phyloP scores from a whole-genome alignment of 2,797 vertebrate species.

The Labeo calbasu region DNA sequence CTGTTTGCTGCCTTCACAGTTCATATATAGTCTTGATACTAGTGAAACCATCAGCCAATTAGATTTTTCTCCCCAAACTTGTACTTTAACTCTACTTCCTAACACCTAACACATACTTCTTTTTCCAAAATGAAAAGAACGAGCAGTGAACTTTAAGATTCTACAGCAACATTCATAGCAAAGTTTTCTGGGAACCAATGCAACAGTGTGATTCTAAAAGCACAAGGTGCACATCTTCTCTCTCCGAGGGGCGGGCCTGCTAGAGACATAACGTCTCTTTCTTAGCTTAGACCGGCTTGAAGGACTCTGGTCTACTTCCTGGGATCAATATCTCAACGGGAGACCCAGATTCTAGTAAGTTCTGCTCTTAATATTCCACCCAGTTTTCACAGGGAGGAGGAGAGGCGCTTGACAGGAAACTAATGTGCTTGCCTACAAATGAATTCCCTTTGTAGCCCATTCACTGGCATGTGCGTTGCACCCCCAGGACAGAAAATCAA shows the following conservation, averaged over 20 bases:
- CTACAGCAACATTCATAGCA: background rate
- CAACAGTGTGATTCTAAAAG: background rate
- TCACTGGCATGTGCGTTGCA: slow-evolving; percentile 45
- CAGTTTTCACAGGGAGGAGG: slow-evolving; percentile 30
- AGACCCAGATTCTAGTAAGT: slow-evolving; percentile 49
- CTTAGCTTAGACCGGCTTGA: background rate
- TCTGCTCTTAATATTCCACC: slow-evolving; percentile 52
- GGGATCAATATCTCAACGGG: slow-evolving; percentile 45
- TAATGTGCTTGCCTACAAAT: slow-evolving; percentile 52
- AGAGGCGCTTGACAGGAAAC: slow-evolving; percentile 52
- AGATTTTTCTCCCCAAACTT: background rate
- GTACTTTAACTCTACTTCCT: background rate
- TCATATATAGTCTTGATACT: background rate
- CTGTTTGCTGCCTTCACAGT: background rate
- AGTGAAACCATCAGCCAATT: background rate
- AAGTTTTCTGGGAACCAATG: background rate
- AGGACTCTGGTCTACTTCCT: slow-evolving; percentile 22
- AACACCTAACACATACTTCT: background rate
- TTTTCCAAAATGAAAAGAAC: background rate
- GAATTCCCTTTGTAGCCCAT: slow-evolving; percentile 52
- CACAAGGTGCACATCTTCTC: slow-evolving; percentile 4
- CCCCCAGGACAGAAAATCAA: slow-evolving; percentile 60
- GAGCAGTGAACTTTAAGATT: background rate
- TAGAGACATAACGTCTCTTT: slow-evolving; percentile 16
- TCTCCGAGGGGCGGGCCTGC: background rate